Evolutionary conservation across 1,140 invertebrate genomes (phyloP).

Genomic region (Heliconius nattereri): DNA sequence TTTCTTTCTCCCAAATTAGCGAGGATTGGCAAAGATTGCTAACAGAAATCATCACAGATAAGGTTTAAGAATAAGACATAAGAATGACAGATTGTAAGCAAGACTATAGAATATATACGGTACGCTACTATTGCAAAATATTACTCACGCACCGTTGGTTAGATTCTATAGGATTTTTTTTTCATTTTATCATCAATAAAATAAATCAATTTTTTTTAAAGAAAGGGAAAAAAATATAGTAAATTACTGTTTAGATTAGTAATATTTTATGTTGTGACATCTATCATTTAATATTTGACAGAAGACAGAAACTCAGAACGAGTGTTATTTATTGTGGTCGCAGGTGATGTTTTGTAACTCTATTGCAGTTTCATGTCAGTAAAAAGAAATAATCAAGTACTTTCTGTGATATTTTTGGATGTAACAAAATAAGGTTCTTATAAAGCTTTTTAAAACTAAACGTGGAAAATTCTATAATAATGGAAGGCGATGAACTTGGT

Average conservation of each 20-base stretch:
- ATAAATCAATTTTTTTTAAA: too few relatives aligned
- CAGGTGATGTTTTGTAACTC: neutral
- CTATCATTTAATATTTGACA: neutral
- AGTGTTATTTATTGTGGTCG: conserved; percentile 1
- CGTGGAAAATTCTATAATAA: conserved; percentile 30
- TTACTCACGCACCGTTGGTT: neutral
- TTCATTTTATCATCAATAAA: neutral
- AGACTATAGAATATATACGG: neutral
- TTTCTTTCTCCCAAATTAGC: conserved; percentile 9
- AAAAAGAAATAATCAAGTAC: neutral
- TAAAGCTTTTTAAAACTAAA: neutral
- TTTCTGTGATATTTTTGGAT: neutral
- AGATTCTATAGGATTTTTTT: neutral
- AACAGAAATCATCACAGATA: conserved; percentile 18
- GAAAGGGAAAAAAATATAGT: neutral
- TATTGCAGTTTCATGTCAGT: neutral
- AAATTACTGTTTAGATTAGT: too few relatives aligned
- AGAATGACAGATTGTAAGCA: neutral
- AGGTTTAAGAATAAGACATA: conserved; percentile 5
- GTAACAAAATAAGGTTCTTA: neutral
- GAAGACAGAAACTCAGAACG: too few relatives aligned
- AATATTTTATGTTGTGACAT: neutral
- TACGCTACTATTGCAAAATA: neutral
- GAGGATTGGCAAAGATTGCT: neutral
- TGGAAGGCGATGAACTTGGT: conserved; percentile 71